Percentiles rank a stretch among this genome's conserved stretches.
phyloP scores from a whole-genome alignment of 2,888 invertebrate genomes.

The Caenorhabditis zanzibari region DNA sequence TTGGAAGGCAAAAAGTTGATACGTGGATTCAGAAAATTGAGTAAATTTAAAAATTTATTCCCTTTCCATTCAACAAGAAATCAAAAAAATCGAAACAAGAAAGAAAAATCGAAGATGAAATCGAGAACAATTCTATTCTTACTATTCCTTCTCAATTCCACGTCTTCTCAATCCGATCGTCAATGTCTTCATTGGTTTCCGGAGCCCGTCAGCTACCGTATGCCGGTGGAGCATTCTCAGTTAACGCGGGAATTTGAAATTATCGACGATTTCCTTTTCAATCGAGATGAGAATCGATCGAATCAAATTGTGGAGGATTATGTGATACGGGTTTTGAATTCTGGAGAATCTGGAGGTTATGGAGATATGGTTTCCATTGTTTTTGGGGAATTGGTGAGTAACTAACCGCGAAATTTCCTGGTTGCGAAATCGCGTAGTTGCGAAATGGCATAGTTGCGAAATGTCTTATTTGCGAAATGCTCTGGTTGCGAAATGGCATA shows the following conservation, averaged over 20 bases:
- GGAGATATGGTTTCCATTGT: conserved; percentile 4
- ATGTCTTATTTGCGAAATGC: too few species aligned
- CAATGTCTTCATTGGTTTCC: conserved; percentile 26
- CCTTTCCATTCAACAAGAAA: too few species aligned
- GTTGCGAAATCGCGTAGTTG: too few species aligned
- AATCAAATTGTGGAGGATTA: neutral
- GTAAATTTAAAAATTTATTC: too few species aligned
- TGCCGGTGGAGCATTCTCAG: neutral
- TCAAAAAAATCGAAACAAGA: too few species aligned
- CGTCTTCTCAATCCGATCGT: neutral
- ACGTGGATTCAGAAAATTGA: too few species aligned
- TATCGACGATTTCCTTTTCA: conserved; percentile 20
- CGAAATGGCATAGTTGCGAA: too few species aligned
- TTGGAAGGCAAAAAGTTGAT: too few species aligned
- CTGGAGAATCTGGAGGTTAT: neutral
- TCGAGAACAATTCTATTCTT: conserved; percentile 25
- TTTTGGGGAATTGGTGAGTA: conserved; percentile 26
- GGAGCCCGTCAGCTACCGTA: conserved; percentile 16
- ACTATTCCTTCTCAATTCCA: neutral
- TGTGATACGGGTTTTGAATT: conserved; percentile 16
- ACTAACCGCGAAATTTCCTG: too few species aligned
- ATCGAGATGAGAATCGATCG: neutral
- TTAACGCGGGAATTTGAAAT: neutral
- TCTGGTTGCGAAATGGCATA: too few species aligned
- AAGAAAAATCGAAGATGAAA: neutral